A percentile compares a stretch with the other conserved stretches of the same genome.
Conservation (phyloP, 2,888 invertebrate species). For the Stenodema calcarata region DNA sequence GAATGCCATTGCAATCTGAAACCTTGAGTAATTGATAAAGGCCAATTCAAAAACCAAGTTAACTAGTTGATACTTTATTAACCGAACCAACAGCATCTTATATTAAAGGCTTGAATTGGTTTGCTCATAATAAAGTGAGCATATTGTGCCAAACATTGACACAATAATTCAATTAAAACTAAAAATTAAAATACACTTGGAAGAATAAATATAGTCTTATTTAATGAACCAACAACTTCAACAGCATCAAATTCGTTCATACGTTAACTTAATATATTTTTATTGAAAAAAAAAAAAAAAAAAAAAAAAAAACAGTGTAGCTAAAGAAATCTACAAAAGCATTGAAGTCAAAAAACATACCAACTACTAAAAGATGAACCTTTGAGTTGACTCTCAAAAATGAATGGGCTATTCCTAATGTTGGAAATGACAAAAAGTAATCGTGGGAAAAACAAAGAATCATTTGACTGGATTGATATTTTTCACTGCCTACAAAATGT, state of each 20-base stretch:
- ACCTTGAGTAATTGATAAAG: conserved; percentile 37
- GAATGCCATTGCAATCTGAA: conserved; percentile 43
- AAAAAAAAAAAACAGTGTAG: too few relatives aligned
- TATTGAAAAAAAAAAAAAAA: too few relatives aligned
- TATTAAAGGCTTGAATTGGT: conserved; percentile 28
- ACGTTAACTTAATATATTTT: too few relatives aligned
- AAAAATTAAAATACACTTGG: neutral
- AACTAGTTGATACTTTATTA: conserved; percentile 41
- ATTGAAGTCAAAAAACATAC: too few relatives aligned
- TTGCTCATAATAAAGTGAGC: neutral
- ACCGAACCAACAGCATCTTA: conserved; percentile 31
- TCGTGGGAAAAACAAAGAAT: too few relatives aligned
- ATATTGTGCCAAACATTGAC: neutral
- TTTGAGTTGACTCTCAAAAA: too few relatives aligned
- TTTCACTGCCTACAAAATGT: too few relatives aligned
- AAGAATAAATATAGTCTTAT: neutral
- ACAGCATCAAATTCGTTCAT: neutral
- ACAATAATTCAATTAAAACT: neutral
- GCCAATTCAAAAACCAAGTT: conserved; percentile 45
- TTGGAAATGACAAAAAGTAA: too few relatives aligned
- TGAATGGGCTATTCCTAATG: too few relatives aligned
- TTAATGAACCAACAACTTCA: neutral
- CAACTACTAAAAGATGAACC: too few relatives aligned
- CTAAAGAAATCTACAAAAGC: too few relatives aligned
- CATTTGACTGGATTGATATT: too few relatives aligned